These are phyloP conservation scores for Discoglossus pictus DNA, from an alignment of 2,797 vertebrate genomes.

Conservation along the genomic window DNA sequence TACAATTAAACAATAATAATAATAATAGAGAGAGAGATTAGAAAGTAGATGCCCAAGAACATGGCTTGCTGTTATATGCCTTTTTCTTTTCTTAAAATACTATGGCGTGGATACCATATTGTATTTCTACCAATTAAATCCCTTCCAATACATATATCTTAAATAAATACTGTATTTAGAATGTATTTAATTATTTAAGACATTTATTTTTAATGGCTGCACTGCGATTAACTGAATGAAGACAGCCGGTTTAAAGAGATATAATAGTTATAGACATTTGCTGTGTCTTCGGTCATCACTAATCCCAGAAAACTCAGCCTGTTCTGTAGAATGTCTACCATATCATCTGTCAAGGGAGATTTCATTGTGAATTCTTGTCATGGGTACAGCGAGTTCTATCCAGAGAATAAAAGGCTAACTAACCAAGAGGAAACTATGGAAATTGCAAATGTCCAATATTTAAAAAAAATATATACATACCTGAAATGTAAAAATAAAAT, in stretches of 20 bases:
- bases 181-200: too few relatives aligned
- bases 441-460: neutral
- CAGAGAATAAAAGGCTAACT: neutral
- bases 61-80: too few relatives aligned
- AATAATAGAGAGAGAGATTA: too few relatives aligned
- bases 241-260: constrained; percentile 6
- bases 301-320: constrained; percentile 4
- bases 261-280: neutral
- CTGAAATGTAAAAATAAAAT: constrained; percentile 11
- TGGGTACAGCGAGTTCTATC: neutral
- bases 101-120: too few relatives aligned
- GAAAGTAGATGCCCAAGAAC: too few relatives aligned
- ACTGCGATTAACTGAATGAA: constrained; percentile 19
- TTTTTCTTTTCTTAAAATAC: too few relatives aligned
- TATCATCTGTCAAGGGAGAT: neutral
- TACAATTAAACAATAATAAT: too few relatives aligned
- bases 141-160: too few relatives aligned
- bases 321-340: constrained; percentile 16
- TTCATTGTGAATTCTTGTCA: constrained; percentile 6
- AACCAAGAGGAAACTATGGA: neutral
- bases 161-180: too few relatives aligned
- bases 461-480: neutral
- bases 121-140: too few relatives aligned
- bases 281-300: constrained; percentile 9
- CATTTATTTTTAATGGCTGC: constrained; percentile 29